Evolutionary conservation across 2,113 vertebrate species (phyloP).

Genomic region (Tychaedon coryphoeus): DNA sequence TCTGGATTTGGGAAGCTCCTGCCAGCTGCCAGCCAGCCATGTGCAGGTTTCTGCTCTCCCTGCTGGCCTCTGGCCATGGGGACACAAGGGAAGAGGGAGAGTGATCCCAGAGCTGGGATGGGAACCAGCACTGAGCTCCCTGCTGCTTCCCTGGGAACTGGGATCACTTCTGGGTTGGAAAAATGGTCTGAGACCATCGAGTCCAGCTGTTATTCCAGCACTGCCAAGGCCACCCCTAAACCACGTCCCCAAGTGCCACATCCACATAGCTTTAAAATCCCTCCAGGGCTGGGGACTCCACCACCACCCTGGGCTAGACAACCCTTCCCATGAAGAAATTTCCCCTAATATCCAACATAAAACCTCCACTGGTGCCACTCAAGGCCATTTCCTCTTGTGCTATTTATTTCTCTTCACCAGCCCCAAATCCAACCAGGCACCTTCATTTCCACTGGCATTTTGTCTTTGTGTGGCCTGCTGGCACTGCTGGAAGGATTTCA

Average conservation of each 20-base stretch:
- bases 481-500: background rate
- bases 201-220: background rate
- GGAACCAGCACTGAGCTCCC: background rate
- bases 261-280: background rate
- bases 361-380: background rate
- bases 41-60: background rate
- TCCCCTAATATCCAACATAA: background rate
- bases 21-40: background rate
- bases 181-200: background rate
- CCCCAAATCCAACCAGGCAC: background rate
- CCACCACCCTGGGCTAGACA: background rate
- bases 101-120: background rate
- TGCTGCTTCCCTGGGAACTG: background rate
- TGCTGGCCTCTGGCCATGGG: accelerated
- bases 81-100: background rate
- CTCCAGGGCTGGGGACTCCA: background rate
- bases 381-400: background rate
- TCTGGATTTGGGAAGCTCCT: background rate
- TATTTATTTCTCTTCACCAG: background rate
- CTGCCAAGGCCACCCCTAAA: background rate
- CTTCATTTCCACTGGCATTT: background rate
- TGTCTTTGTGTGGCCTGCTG: background rate
- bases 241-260: background rate
- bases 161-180: background rate
- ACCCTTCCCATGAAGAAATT: no score